Base-by-base conservation (phyloP, 2,888 invertebrate genomes). In the Andrena hattorfiana region DNA sequence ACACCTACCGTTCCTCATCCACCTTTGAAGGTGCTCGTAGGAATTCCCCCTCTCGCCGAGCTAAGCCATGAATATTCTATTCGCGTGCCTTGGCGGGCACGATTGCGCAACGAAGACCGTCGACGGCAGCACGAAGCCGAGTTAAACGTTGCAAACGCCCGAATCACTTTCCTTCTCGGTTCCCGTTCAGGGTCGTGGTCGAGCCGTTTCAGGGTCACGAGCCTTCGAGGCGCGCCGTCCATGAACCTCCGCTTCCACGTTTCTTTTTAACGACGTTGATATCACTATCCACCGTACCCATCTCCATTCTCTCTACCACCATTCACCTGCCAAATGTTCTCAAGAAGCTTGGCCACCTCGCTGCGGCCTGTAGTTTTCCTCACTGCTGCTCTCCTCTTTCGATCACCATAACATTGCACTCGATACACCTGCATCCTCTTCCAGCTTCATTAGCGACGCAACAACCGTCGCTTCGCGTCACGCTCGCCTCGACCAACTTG, bases 111-210 rank as follows among this genome's bases (percentile, higher is more conserved):
- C 79, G 77, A 49, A 59, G 80, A 60, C 42, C 35, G 68, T 32
- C 56, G 73, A 54, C 42, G 59, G 54, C 74, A 56, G 70, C 67
- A 62, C 74, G 79, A 77, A 79, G 72, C 59, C 35, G 75, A 81
- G 80, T 87, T 85, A 81, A 42, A 84, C 79, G 35, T 69, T 78
- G 66, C 71, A 35, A 85, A 74, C 81, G 80, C 68, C 56, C 77
- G 81, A 76, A 89, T 91, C 91, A 92, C 92, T 92, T 92, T 92
- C 92, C 84, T 89, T 92, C 86, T 91, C 90, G 83, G 88, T 92
- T 92, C 91, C 91, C 90, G 89, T 89, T 90, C 90, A 87, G 87
- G 88, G 89, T 91, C 90, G 86, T 54, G 70, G 49, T n/a, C 81
- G 88, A 84, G 83, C 83, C 71, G 90, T 86, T 89, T 89, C 82